Base-by-base conservation (phyloP, 1,140 invertebrate species). In the Elymnias hypermnestra region DNA sequence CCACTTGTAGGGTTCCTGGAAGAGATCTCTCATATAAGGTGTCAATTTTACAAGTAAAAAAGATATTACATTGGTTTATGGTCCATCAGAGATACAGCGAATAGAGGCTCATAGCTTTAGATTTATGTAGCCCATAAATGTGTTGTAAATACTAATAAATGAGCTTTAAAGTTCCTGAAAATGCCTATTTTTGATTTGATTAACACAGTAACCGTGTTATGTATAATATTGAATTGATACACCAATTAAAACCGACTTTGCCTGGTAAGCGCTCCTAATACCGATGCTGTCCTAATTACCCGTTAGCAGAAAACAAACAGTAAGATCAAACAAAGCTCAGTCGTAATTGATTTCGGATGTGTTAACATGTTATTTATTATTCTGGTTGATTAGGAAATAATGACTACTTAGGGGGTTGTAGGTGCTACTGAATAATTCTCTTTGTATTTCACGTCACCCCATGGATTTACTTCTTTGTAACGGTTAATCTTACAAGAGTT, bases 351-450 rank as follows among this genome's bases (percentile, higher is more conserved):
- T 49, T 49, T 42, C 9, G 38, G 42, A 49, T 49, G 39, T 42
- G 39, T 39, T 26, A 49, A 43, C 25, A 49, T 37, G 42, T 50
- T 55, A 45, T 55, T 55, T 55, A 45, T 55, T 55, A 55, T 55
- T 50, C 53, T n/a, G 28, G 41, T 42, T 55, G 53, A 50, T 55
- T 55, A 50, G 40, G 46, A 45, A 50, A 55, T 55, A 55, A 47
- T 52, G 42, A 26, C 15, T 19, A 35, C 36, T 18, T 13, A 29
- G 26, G 26, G 8, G 26, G 9, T 9, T 29, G 13, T 29, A 44
- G 36, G 43, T 9, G 23, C 41, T 57, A 42, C 39, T 68, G 61
- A 68, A 68, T 68, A 58, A 68, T 68, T 68, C 64, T 23, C 47
- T 61, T 56, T 67, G 57, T 61, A 36, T 23, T 15, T 17, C 29